These are phyloP conservation scores for Echeneis naucrates DNA, from an alignment of 2,797 vertebrate species.

Conservation along the genomic window DNA sequence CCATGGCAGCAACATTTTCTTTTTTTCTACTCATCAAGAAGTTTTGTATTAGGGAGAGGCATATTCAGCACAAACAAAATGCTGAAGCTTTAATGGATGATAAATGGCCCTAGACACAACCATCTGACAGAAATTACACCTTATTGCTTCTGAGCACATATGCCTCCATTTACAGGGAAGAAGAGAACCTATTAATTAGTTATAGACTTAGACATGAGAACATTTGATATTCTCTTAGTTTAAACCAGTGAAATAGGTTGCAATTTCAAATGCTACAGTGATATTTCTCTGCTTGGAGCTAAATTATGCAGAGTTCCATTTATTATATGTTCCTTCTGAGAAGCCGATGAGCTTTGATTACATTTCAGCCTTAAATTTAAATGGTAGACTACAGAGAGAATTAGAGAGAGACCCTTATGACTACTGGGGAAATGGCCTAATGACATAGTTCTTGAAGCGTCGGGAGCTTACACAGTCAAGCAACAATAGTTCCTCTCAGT, in stretches of 20 bases:
- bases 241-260: constrained; percentile 3
- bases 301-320: constrained; percentile 13
- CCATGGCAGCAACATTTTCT: constrained; percentile 50
- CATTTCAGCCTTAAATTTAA: constrained; percentile 28
- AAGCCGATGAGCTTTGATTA: constrained; percentile 45
- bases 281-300: constrained; percentile 11
- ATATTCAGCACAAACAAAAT: constrained; percentile 71
- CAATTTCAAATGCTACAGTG: neutral
- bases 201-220: neutral
- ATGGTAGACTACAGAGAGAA: constrained; percentile 28
- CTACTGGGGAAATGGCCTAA: constrained; percentile 33
- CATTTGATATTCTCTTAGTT: constrained; percentile 34
- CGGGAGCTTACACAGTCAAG: constrained; percentile 33
- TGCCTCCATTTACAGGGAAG: neutral
- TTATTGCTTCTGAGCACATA: constrained; percentile 12
- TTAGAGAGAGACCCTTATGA: constrained; percentile 11
- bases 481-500: constrained; percentile 41
- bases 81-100: constrained; percentile 49
- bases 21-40: constrained; percentile 45
- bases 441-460: constrained; percentile 41
- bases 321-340: constrained; percentile 29
- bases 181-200: constrained; percentile 23
- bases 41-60: constrained; percentile 69
- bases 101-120: constrained; percentile 40
- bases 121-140: constrained; percentile 32